These are phyloP conservation scores for Hapalemur alaotrensis DNA, from an alignment of 2,797 vertebrate genomes.

Conservation along the genomic window DNA sequence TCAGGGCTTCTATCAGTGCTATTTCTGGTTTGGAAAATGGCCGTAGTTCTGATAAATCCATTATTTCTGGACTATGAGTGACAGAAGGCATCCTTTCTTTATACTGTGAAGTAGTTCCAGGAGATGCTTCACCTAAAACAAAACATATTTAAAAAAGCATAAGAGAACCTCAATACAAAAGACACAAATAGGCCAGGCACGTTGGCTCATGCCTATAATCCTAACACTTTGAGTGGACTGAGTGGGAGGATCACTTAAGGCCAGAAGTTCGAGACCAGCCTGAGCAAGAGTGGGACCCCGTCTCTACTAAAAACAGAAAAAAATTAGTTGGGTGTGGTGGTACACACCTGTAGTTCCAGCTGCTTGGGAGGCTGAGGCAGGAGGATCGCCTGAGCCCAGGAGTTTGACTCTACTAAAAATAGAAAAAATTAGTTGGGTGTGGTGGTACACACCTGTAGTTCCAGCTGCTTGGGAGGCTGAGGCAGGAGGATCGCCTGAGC, in stretches of 20 bases:
- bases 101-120: conserved; percentile 78
- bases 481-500: background rate
- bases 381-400: background rate
- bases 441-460: background rate
- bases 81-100: conserved; percentile 83
- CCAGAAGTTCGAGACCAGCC: background rate
- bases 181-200: background rate
- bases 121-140: conserved; percentile 85
- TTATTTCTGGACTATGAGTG: conserved; percentile 80
- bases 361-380: background rate
- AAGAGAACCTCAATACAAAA: background rate
- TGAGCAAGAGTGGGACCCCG: background rate
- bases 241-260: background rate
- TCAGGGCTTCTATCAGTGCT: conserved; percentile 89
- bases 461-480: background rate
- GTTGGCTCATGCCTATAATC: background rate
- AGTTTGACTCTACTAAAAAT: background rate
- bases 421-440: background rate
- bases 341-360: background rate
- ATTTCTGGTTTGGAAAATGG: conserved; percentile 91
- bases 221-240: background rate
- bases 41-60: conserved; percentile 86
- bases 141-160: background rate
- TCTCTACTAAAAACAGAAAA: background rate
- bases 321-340: background rate